Percentiles rank a stretch among this genome's conserved stretches.
Conservation (phyloP, 1,140 invertebrate species). For the Leptinotarsa undecemlineata region DNA sequence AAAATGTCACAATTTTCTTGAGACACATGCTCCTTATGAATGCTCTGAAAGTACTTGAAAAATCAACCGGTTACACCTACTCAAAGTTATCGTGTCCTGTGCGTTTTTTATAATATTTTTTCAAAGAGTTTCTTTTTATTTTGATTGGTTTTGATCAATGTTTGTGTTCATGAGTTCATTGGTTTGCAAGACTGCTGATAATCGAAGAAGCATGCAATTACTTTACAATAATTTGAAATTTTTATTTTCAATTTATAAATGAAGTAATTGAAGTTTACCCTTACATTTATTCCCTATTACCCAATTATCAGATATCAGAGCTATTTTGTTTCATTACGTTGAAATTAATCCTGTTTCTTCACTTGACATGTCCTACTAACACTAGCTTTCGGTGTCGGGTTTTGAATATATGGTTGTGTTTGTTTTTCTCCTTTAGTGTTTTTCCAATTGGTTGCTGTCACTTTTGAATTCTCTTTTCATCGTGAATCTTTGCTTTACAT, state of each 20-base stretch:
- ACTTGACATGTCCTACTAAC: not conserved
- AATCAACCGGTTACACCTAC: slow-evolving; percentile 13
- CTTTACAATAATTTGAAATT: not conserved
- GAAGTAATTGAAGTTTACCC: not conserved
- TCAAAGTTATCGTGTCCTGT: slow-evolving; percentile 1
- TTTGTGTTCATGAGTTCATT: slow-evolving; percentile 17
- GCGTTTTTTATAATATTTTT: slow-evolving; percentile 1
- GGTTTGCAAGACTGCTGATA: not conserved
- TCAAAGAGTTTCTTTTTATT: slow-evolving; percentile 1
- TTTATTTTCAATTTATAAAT: not conserved
- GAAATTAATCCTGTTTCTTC: slow-evolving; percentile 22
- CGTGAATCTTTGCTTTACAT: no score
- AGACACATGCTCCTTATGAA: no score
- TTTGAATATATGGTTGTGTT: not conserved
- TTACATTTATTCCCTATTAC: not conserved
- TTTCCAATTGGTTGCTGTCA: no score
- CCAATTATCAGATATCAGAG: slow-evolving; percentile 37
- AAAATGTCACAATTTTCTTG: no score
- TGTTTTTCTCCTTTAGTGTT: slow-evolving; percentile 3
- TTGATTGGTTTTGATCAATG: slow-evolving; percentile 14
- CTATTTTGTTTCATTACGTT: slow-evolving; percentile 36
- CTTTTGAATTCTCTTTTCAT: no score
- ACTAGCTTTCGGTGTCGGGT: slow-evolving; percentile 13
- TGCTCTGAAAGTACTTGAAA: not conserved
- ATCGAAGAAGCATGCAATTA: slow-evolving; percentile 9